Conservation (phyloP, 2,113 vertebrate genomes). For the Camelus bactrianus region DNA sequence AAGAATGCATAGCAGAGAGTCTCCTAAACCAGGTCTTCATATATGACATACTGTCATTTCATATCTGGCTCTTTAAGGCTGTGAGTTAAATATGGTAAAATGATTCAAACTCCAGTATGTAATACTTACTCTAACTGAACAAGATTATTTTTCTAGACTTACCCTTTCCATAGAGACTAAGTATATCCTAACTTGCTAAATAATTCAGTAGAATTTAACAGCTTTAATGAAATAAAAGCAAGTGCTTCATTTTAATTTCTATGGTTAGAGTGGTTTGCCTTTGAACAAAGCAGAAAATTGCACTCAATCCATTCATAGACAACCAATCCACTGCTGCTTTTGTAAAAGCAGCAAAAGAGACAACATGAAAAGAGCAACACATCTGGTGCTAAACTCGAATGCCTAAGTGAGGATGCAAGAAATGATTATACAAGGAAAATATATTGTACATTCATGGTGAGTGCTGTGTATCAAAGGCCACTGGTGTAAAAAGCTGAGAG, state of each 20-base stretch:
- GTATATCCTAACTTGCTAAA: conserved; percentile 61
- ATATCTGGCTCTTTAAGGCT: not conserved
- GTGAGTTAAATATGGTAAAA: conserved; percentile 50
- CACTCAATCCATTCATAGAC: not conserved
- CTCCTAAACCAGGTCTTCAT: not conserved
- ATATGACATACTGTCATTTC: not conserved
- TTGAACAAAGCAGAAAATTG: conserved; percentile 65
- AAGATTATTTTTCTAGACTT: conserved; percentile 16
- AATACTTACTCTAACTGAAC: conserved; percentile 49
- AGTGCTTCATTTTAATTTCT: conserved; percentile 53
- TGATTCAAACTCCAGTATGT: conserved; percentile 47
- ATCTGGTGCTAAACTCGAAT: conserved; percentile 41
- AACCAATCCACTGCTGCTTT: not conserved
- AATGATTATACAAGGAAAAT: not conserved
- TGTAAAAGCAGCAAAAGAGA: conserved; percentile 51
- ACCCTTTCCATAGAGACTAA: conserved; percentile 8
- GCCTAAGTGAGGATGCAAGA: conserved; percentile 3
- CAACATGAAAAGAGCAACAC: conserved; percentile 17
- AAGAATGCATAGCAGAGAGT: not conserved
- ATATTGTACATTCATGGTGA: not conserved
- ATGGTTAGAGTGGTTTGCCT: not conserved
- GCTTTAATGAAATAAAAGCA: conserved; percentile 63
- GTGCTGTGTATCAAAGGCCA: not conserved
- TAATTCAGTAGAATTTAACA: conserved; percentile 64
- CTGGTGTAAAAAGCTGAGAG: not conserved